Evolutionary conservation across 2,797 vertebrate species (phyloP).

Genomic region (Rhadinocentrus ornatus): DNA sequence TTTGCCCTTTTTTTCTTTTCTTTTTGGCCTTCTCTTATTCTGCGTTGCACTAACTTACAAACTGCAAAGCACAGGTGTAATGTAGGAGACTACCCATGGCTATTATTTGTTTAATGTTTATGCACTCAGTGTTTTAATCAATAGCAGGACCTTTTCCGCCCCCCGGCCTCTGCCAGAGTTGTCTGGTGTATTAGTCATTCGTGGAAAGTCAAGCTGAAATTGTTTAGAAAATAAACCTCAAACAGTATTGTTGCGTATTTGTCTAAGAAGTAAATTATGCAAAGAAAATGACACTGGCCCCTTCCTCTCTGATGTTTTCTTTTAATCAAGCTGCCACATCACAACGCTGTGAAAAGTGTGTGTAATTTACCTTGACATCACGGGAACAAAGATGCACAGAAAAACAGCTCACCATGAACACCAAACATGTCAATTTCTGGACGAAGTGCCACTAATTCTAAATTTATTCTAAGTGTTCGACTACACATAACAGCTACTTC

Average conservation of each 20-base stretch:
- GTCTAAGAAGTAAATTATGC: slow-evolving; percentile 50
- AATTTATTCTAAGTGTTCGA: neutral
- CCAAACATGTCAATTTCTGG: neutral
- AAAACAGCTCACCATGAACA: slow-evolving; percentile 7
- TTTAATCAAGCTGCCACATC: slow-evolving; percentile 57
- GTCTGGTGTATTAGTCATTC: slow-evolving; percentile 71
- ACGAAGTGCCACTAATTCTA: neutral
- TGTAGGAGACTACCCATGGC: slow-evolving; percentile 39
- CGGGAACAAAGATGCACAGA: slow-evolving; percentile 12
- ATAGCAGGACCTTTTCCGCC: slow-evolving; percentile 59
- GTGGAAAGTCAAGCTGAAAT: slow-evolving; percentile 58
- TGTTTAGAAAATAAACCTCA: slow-evolving; percentile 52
- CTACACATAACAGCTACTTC: neutral
- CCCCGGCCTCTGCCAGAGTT: slow-evolving; percentile 49
- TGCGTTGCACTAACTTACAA: slow-evolving; percentile 2
- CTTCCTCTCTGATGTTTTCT: slow-evolving; percentile 53
- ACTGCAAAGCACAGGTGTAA: slow-evolving; percentile 29
- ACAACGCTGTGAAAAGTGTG: slow-evolving; percentile 16
- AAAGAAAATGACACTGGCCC: slow-evolving; percentile 34
- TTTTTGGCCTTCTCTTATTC: slow-evolving; percentile 13
- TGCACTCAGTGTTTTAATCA: slow-evolving; percentile 71
- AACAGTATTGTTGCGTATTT: slow-evolving; percentile 44
- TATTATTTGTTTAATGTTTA: slow-evolving; percentile 69
- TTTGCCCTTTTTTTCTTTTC: slow-evolving; percentile 16
- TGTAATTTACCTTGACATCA: slow-evolving; percentile 22